Evolutionary conservation across 1,140 invertebrate species (phyloP).

Genomic region (Cryptotermes secundus): DNA sequence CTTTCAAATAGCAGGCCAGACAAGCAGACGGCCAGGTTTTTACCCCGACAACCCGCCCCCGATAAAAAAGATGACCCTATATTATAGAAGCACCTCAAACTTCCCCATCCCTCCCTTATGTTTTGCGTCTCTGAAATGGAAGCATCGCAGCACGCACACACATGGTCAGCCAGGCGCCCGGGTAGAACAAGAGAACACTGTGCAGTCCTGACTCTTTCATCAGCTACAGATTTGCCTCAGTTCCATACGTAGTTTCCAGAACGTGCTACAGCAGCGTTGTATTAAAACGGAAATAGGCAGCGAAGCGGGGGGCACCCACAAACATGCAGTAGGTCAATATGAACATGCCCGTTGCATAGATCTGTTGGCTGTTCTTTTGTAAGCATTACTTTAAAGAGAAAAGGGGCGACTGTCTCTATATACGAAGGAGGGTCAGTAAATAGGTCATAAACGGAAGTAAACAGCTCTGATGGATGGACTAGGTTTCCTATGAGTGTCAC

Average conservation of each 20-base stretch:
- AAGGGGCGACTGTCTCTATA: no score
- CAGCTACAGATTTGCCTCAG: background rate
- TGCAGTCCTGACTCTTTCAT: background rate
- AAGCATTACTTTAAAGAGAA: background rate
- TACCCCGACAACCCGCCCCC: background rate
- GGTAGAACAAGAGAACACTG: background rate
- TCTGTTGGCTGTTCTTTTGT: background rate
- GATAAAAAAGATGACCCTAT: conserved; percentile 1
- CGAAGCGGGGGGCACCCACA: background rate
- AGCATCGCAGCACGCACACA: background rate
- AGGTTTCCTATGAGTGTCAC: no score
- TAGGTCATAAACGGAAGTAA: no score
- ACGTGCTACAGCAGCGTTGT: background rate
- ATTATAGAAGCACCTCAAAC: background rate
- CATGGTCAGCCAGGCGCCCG: background rate
- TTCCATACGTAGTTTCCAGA: background rate
- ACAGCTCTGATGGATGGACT: no score
- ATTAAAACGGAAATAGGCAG: background rate
- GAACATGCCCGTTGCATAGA: background rate
- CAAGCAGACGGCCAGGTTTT: background rate
- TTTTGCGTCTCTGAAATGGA: background rate
- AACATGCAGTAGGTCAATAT: background rate
- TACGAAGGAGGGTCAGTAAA: no score
- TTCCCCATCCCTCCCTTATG: background rate
- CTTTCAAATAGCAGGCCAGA: background rate